phyloP scores from a whole-genome alignment of 2,797 vertebrate species.

The Lacerta viridis region DNA sequence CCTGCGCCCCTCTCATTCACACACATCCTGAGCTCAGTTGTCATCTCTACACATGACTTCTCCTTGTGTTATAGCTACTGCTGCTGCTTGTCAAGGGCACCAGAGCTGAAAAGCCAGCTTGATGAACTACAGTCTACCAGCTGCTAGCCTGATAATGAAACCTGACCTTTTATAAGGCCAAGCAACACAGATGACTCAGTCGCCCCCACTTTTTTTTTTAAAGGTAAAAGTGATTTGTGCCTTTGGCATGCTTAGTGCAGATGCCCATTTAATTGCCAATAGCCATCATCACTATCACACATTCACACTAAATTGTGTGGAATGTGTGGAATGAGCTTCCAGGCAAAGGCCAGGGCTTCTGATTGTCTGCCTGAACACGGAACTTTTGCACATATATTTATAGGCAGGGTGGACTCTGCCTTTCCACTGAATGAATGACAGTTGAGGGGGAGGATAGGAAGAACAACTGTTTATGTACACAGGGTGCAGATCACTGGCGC shows the following conservation, averaged over 20 bases:
- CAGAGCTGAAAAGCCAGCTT: neutral
- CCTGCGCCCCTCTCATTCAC: constrained; percentile 23
- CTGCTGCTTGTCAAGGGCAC: neutral
- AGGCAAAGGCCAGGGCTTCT: neutral
- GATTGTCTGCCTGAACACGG: neutral
- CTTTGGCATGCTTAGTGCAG: neutral
- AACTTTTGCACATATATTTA: neutral
- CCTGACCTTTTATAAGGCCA: too few species aligned
- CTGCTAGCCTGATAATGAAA: neutral
- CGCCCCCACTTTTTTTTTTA: neutral
- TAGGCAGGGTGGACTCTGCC: too few species aligned
- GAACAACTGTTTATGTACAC: too few species aligned
- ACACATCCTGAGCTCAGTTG: constrained; percentile 27
- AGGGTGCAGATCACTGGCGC: too few species aligned
- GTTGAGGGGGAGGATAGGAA: too few species aligned
- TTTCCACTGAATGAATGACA: too few species aligned
- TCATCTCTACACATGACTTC: constrained; percentile 39
- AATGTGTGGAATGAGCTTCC: neutral
- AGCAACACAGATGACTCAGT: neutral
- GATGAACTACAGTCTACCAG: fast-evolving
- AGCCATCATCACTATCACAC: neutral
- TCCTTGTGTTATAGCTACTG: neutral
- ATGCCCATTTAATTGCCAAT: neutral
- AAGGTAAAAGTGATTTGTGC: neutral
- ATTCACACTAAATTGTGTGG: neutral